Evolutionary conservation across 1,140 invertebrate species (phyloP), one percentile per base, ranked within the genome.

Genomic region (Drosophila tsacasi): DNA sequence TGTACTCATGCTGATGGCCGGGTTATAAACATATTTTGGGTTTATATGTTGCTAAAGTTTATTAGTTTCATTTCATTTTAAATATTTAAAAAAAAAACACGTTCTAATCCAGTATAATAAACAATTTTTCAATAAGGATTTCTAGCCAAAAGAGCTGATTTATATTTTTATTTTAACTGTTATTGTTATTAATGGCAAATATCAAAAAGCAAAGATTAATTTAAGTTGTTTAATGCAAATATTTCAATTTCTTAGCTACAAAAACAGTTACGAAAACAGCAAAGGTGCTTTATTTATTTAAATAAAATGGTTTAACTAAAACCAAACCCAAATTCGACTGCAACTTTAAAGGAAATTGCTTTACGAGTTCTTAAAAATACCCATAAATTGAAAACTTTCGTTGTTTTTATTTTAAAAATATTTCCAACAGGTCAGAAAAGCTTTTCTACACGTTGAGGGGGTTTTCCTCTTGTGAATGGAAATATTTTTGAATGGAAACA

Each of bases 401-500:
- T 58, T 17, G 17, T 6, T 15, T 4, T 19, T 54, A 25, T 21
- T 21, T 30, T 60, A 4, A n/a, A 63, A 60, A 40, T n/a, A 9
- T 13, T 32, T 27, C 7, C 12, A 10, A 23, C 19, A 25, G 17
- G 32, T 5, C 52, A 10, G 10, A 17, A 65, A 62, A 62, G 19
- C 54, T 58, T n/a, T 27, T 4, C 10, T 17, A 35, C 19, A 13
- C 10, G 17, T 5, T 61, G 19, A 17, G 37, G 37, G 21, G 35
- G 17, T 40, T 65, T 61, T 61, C 27, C 63, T 13, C 27, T 46
- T 35, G 10, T 32, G 21, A 62, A 46, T 25, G 57, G 23, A 66
- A 46, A 25, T 35, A 5, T 66, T 62, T 62, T 44, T 61, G 57
- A 63, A 63, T 62, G 64, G 30, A 46, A 35, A 66, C 42, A 19